Evolutionary conservation across 37 sponge, comb jelly and placozoan species (phyloP), one percentile per base, ranked within the genome.

Genomic region (Aplysina aerophoba): DNA sequence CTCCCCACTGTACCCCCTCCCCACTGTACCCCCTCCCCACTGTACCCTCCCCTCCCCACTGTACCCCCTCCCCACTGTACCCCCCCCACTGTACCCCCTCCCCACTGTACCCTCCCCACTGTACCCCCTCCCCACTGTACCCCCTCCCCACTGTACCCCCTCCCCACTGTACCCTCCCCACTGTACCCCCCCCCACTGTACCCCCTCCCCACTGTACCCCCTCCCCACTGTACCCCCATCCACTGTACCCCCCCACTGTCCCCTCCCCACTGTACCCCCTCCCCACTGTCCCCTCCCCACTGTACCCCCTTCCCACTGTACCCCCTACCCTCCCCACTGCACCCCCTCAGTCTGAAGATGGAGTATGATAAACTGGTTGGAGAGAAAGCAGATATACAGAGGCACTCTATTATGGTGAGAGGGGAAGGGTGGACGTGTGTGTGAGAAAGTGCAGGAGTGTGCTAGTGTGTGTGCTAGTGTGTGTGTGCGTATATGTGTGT

Each of bases 351-450:
- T 83, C 55, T 92, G 30, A 92, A 92, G 33, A 69, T 65, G 50
- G 90, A 92, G 55, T 88, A 81, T 37, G 93, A 89, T 22, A 92
- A 92, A 39, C 53, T 80, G 12, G 84, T 56, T 33, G 86, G 79
- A 73, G 93, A 92, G 53, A 92, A 92, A 55, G 80, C 35, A 20
- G 90, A 92, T 24, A 92, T 89, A n/a, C 93, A 92, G 68, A 82
- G 90, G 55, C 93, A 92, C 53, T 92, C 86, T 56, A 89, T 92
- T 31, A 92, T 92, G 93, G 93, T 92, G 61, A 83, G 92, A 53
- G 0, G 12, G 24, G 21, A 54, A 13, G 38, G 44, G 66, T 34
- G 20, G 38, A 5, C 15, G 35, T 15, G 31, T 37, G 38, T 36
- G 38, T 22, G 21, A 13, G 21, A 13, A 13, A 4, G 6, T 72